Evolutionary conservation across 2,888 invertebrate species (phyloP).

Genomic region (Petrolisthes manimaculis): DNA sequence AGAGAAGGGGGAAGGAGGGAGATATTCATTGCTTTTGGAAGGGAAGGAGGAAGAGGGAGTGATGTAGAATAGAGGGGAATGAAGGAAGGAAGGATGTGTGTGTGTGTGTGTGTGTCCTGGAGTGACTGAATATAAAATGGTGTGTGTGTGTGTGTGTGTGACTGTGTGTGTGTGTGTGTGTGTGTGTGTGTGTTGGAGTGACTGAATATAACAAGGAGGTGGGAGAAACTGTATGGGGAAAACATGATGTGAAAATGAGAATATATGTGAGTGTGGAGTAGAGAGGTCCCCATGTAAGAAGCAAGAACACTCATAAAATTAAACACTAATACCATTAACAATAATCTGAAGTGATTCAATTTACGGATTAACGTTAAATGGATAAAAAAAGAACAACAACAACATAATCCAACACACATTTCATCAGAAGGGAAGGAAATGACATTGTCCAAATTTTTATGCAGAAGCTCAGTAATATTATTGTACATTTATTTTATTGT

Average conservation of each 20-base stretch:
- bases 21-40: background rate
- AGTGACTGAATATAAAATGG: background rate
- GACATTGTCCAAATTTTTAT: background rate
- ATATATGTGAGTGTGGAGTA: background rate
- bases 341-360: too few relatives aligned
- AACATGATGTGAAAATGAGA: background rate
- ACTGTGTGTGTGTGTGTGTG: slow-evolving; percentile 18
- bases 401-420: too few relatives aligned
- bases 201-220: background rate
- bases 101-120: slow-evolving; percentile 3
- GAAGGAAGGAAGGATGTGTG: background rate
- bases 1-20: background rate
- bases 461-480: too few relatives aligned
- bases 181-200: background rate
- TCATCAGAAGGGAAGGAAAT: background rate
- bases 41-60: background rate
- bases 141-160: background rate
- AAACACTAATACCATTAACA: too few relatives aligned
- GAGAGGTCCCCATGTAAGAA: background rate
- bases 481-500: too few relatives aligned
- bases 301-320: too few relatives aligned
- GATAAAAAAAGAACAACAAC: too few relatives aligned
- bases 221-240: slow-evolving; percentile 17
- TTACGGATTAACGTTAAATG: too few relatives aligned
- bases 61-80: background rate